Conservation (phyloP, 2,113 vertebrate genomes). For the Oxyura jamaicensis region DNA sequence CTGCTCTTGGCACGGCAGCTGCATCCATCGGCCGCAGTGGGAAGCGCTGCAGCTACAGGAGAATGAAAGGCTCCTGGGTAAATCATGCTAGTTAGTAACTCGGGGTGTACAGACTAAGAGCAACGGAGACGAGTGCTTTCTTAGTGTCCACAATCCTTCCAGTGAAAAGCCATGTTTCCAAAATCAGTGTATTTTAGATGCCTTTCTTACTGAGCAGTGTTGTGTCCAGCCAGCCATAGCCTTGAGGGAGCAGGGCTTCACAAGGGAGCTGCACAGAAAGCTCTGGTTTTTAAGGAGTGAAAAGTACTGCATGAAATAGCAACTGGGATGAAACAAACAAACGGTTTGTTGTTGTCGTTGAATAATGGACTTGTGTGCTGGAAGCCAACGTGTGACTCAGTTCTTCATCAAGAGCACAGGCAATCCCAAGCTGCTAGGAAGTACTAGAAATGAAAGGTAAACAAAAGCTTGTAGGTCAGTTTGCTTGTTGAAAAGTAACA, state of each 20-base stretch:
- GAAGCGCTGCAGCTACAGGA: neutral
- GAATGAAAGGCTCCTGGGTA: neutral
- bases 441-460: neutral
- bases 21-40: neutral
- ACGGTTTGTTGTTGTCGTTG: slow-evolving; percentile 1
- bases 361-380: neutral
- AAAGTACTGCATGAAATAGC: neutral
- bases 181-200: fast-evolving
- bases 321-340: slow-evolving; percentile 7
- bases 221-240: neutral
- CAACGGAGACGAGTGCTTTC: neutral
- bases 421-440: neutral
- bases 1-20: neutral
- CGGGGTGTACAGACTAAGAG: neutral
- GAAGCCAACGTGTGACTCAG: neutral
- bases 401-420: neutral
- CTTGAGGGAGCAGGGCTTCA: neutral
- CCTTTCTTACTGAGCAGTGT: fast-evolving
- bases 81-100: neutral
- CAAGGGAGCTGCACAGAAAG: neutral
- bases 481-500: neutral
- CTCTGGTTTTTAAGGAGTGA: neutral
- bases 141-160: neutral
- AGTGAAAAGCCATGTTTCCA: neutral
- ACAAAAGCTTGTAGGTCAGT: neutral